These are phyloP conservation scores for Imbricaverruca yamaguchii DNA, from an alignment of 2,888 invertebrate genomes.

Conservation along the genomic window DNA sequence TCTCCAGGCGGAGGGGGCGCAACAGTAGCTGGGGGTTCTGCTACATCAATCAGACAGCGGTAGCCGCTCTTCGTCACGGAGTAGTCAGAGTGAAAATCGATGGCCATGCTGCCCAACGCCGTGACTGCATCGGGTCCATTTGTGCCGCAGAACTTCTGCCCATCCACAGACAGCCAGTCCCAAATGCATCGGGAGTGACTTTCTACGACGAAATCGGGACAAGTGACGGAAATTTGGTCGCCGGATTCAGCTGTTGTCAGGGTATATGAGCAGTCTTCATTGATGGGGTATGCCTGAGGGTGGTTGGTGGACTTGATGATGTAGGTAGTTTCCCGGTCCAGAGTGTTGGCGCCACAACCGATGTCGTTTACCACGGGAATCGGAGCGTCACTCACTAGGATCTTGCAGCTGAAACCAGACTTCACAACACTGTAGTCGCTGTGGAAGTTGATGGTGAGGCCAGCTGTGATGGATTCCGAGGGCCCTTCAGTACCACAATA, in stretches of 20 bases:
- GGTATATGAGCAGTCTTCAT: background rate
- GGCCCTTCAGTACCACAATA: background rate
- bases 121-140: background rate
- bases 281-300: background rate
- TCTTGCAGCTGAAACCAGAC: background rate
- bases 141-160: background rate
- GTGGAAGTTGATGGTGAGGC: background rate
- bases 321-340: background rate
- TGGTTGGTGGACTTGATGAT: constrained; percentile 1
- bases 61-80: no score
- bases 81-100: background rate
- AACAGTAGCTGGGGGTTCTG: background rate
- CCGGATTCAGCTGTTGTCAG: background rate
- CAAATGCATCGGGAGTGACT: background rate
- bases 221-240: background rate
- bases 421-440: background rate
- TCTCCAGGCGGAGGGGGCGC: background rate
- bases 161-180: background rate
- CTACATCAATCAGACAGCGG: background rate
- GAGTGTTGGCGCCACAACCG: background rate
- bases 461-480: background rate
- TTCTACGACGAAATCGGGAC: background rate
- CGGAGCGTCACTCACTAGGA: background rate
- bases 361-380: background rate
- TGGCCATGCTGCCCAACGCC: background rate